Conservation (phyloP, 2,797 vertebrate species). For the Rhinogobio ventralis region DNA sequence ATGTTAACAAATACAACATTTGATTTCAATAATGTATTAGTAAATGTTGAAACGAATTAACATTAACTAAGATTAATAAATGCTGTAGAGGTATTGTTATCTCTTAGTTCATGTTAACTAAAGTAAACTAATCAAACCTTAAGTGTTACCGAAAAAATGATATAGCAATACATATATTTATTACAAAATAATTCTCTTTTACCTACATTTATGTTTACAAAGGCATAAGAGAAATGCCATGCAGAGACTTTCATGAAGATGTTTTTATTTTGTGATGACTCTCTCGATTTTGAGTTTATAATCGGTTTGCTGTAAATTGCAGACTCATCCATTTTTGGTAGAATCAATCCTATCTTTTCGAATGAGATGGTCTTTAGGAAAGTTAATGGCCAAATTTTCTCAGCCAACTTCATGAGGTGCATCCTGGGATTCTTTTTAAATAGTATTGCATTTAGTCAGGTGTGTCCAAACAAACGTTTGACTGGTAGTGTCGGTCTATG, state of each 20-base stretch:
- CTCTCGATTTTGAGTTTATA: not conserved
- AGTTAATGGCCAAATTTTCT: slow-evolving; percentile 1
- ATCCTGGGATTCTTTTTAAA: not conserved
- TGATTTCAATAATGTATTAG: too few species aligned
- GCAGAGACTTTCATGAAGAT: not conserved
- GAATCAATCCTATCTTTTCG: not conserved
- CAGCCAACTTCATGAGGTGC: not conserved
- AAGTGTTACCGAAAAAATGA: too few species aligned
- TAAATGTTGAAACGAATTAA: too few species aligned
- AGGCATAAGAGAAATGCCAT: not conserved
- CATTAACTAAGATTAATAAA: too few species aligned
- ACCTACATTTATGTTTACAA: slow-evolving; percentile 4
- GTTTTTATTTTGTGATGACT: not conserved
- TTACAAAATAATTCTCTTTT: not conserved
- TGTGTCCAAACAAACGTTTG: not conserved
- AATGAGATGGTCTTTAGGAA: not conserved
- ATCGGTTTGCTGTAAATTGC: not conserved
- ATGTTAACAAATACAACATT: too few species aligned
- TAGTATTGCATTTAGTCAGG: not conserved
- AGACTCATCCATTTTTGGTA: too few species aligned
- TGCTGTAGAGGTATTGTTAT: too few species aligned
- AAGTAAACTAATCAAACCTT: too few species aligned
- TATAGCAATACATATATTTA: not conserved
- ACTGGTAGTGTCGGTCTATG: not conserved
- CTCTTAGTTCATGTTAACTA: too few species aligned